Evolutionary conservation across 2,888 invertebrate species (phyloP), one percentile per base, ranked within the genome.

Genomic region (Drosophila mimetica): DNA sequence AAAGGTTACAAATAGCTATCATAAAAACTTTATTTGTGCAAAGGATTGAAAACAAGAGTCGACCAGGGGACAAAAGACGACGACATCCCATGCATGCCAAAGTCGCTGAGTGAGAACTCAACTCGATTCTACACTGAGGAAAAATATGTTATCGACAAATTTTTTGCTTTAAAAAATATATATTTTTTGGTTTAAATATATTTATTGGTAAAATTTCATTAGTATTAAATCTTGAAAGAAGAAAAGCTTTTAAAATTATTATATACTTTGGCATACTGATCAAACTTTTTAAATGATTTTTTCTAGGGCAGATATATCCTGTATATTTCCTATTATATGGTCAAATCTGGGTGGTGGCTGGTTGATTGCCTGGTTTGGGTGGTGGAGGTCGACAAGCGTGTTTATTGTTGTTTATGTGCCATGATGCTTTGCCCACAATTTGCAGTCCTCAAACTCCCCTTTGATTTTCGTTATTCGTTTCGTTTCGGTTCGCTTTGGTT

Each of bases 21-120:
- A 85, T 85, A 86, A 85, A 85, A 85, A 79, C 72, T 86, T 86
- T 85, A 86, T 85, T 85, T 86, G 77, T 71, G 71, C 76, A 86
- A 86, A 80, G 86, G 84, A 82, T 86, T 85, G 82, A 84, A 82
- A 78, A 77, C 74, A 80, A 66, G 65, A 74, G 64, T 54, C 51
- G 61, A 34, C 48, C 60, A 48, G 57, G 65, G 63, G 57, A 66
- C 74, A 61, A 58, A 54, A 16, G 59, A 66, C 52, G 51, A 42
- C 63, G 63, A 79, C 74, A 65, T 58, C 52, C 60, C 55, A 51
- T 80, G 82, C 78, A 86, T 86, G 81, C 69, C 75, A 86, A 64
- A 80, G 73, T 75, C 69, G 71, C 46, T 48, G 63, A 51, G 61
- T 69, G 59, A n/a, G n/a, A n/a, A 50, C 50, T 60, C 44, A 58